Evolutionary conservation across 2,113 vertebrate species (phyloP).

Genomic region (Salvelinus fontinalis): DNA sequence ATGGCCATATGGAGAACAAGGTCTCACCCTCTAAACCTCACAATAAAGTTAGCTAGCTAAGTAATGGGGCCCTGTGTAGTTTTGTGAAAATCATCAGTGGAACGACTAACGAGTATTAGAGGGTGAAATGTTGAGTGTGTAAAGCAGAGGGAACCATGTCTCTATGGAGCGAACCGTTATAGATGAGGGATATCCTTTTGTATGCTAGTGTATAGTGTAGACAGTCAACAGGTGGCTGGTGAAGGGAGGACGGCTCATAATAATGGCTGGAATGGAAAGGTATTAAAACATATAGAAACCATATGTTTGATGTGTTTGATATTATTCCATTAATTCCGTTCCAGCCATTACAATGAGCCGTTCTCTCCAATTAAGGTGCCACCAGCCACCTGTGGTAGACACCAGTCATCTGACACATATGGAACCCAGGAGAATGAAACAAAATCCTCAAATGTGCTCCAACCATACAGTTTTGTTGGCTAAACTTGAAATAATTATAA

Average conservation of each 20-base stretch:
- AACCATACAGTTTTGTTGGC: neutral
- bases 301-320: no score
- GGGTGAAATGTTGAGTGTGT: neutral
- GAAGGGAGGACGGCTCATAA: no score
- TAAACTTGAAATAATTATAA: conserved; percentile 7
- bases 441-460: neutral
- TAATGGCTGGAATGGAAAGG: neutral
- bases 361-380: no score
- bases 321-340: no score
- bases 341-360: no score
- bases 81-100: neutral
- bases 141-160: neutral
- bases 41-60: neutral
- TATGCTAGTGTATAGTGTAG: neutral
- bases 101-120: neutral
- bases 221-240: no score
- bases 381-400: neutral
- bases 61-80: neutral
- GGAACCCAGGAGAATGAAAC: conserved; percentile 9
- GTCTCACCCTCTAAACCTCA: neutral
- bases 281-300: no score
- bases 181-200: neutral
- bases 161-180: neutral
- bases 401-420: conserved; percentile 11
- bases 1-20: neutral